A percentile compares a stretch with the other conserved stretches of the same genome.
Evolutionary conservation across 64 coral and sea anemone species (phyloP).

Genomic region (Montipora capricornis): DNA sequence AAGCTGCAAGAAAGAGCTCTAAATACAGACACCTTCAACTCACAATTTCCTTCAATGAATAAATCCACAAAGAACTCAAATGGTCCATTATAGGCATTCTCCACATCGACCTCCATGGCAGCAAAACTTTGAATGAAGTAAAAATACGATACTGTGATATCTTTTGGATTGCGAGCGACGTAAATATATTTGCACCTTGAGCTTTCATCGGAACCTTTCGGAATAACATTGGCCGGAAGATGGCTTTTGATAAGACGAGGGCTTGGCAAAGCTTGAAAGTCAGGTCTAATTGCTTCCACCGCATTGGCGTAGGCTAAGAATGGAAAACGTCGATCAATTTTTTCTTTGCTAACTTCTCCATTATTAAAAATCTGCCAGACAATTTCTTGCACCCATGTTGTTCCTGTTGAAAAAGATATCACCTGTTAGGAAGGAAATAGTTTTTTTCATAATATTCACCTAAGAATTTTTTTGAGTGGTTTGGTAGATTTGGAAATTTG

Average conservation of each 20-base stretch:
- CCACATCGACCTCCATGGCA: too few relatives aligned
- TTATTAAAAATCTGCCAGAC: slow-evolving; percentile 40
- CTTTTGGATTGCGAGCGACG: slow-evolving; percentile 48
- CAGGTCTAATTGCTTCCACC: background rate
- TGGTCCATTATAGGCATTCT: background rate
- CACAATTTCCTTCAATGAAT: background rate
- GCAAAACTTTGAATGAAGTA: background rate
- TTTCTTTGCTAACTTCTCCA: background rate
- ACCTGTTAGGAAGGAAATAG: too few relatives aligned
- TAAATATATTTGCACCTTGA: slow-evolving; percentile 37
- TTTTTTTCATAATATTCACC: too few relatives aligned
- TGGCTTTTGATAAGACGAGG: slow-evolving; percentile 58
- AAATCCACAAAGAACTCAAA: background rate
- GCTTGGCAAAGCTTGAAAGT: background rate
- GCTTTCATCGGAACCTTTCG: slow-evolving; percentile 7
- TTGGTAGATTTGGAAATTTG: too few relatives aligned
- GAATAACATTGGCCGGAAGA: background rate
- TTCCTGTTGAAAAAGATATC: too few relatives aligned
- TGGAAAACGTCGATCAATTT: background rate
- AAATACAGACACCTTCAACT: too few relatives aligned
- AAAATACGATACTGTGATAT: slow-evolving; percentile 7
- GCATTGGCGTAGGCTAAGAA: background rate
- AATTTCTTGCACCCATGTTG: slow-evolving; percentile 51
- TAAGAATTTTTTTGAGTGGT: too few relatives aligned
- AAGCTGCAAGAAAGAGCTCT: too few relatives aligned